A percentile compares a stretch with the other conserved stretches of the same genome.
These are phyloP conservation scores for Caretta caretta DNA, from an alignment of 2,113 vertebrate genomes.

Conservation along the genomic window DNA sequence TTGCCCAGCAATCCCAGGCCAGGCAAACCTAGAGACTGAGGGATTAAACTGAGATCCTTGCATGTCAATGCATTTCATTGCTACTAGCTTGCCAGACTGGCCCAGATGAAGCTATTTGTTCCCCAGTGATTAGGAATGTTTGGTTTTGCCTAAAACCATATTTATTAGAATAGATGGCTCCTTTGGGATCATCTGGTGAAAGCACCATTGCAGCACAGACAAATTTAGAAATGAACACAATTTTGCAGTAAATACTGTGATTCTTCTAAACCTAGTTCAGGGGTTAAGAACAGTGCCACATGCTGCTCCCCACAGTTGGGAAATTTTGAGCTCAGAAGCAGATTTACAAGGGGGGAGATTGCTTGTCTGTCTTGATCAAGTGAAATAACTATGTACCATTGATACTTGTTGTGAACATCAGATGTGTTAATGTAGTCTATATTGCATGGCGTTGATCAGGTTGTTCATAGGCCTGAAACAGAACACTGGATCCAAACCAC, in stretches of 20 bases:
- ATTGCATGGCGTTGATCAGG: constrained; percentile 54
- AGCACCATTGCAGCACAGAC: not conserved
- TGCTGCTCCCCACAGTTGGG: not conserved
- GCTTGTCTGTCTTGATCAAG: not conserved
- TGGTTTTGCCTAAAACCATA: not conserved
- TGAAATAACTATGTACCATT: not conserved
- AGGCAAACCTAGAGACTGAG: not conserved
- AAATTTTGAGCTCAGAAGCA: not conserved
- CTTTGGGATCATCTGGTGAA: not conserved
- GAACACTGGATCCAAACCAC: constrained; percentile 50
- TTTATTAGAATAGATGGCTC: not conserved
- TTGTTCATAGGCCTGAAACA: constrained; percentile 52
- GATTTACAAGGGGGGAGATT: not conserved
- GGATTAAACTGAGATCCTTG: not conserved
- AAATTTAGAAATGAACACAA: not conserved
- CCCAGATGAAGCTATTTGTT: not conserved
- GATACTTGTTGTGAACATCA: constrained; percentile 15
- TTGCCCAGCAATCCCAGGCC: constrained; percentile 19
- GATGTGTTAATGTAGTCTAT: not conserved
- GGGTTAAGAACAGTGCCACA: not conserved
- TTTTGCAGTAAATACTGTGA: not conserved
- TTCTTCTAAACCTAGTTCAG: not conserved
- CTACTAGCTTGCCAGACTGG: not conserved
- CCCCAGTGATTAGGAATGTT: not conserved
- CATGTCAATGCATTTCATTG: not conserved